Evolutionary conservation across 2,113 vertebrate genomes (phyloP), one percentile per base, ranked within the genome.

Genomic region (Meleagris gallopavo): DNA sequence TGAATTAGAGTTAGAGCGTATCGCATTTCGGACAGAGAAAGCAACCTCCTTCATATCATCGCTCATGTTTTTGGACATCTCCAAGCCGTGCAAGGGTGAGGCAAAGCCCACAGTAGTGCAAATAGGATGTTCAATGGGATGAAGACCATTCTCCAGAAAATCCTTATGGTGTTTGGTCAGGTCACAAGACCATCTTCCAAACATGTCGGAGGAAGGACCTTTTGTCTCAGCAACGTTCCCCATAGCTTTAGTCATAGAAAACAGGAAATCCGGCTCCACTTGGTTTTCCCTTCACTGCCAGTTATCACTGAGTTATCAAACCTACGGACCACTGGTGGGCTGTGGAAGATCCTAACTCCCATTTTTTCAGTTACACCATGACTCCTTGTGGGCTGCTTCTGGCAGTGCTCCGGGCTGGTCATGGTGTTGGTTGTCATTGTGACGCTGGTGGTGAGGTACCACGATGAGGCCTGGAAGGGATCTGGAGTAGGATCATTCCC

Each of bases 31-130:
- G 48, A 99, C 98, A 1, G 99, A 99, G 96, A 99, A 99, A 22
- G 99, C 99, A 3, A 99, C 99, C 96, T 99, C 99, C 97, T 99
- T 99, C 99, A 99, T 99, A 88, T 99, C 99, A 1, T 99, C 99
- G 1, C 99, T 99, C 98, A 99, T 95, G 96, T 99, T 99, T 93
- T 98, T 98, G 69, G 99, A 98, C 93, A 99, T 97, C 96, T 99
- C 98, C 52, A 99, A 96, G 96, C 98, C 98, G 93, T 98, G 98
- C 96, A 99, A 93, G 1, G 99, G 98, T 14, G 99, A 98, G 38
- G 98, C 92, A 72, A 98, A 99, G n/a, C 98, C 98, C 73, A 99
- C 97, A 1, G 99, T 97, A 90, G 98, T 95, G 92, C 99, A 99
- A 94, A 99, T 97, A 45, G 98, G 96, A 22, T 95, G 96, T 16